Conservation (phyloP, 2,113 vertebrate genomes). For the Archocentrus centrarchus region DNA sequence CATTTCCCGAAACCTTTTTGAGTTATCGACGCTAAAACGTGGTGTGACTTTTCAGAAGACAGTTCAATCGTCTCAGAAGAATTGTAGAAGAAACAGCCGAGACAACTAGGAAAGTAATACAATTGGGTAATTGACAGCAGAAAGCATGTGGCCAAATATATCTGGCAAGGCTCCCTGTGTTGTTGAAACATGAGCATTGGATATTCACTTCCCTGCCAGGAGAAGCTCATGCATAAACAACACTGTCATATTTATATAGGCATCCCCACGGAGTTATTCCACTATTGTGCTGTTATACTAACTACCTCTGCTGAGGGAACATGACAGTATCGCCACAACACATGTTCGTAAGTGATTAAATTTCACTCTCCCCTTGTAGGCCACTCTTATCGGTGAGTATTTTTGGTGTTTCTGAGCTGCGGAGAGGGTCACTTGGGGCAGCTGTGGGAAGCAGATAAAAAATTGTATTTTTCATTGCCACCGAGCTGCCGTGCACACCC, state of each 20-base stretch:
- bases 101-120: conserved; percentile 41
- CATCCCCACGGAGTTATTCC: conserved; percentile 60
- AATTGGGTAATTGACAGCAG: conserved; percentile 55
- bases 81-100: conserved; percentile 10
- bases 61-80: conserved; percentile 2
- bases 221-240: conserved; percentile 79
- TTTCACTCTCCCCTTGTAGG: conserved; percentile 63
- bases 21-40: conserved; percentile 3
- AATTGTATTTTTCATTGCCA: conserved; percentile 53
- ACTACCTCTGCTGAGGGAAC: conserved; percentile 72
- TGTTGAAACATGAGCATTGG: conserved; percentile 44
- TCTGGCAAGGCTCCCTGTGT: conserved; percentile 44
- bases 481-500: conserved; percentile 26
- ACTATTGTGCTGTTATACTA: conserved; percentile 68
- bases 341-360: conserved; percentile 76
- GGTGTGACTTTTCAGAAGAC: conserved; percentile 13
- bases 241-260: conserved; percentile 72
- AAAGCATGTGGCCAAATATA: conserved; percentile 36
- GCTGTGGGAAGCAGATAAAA: conserved; percentile 71
- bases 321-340: conserved; percentile 75
- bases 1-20: conserved; percentile 2
- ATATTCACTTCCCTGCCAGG: conserved; percentile 60
- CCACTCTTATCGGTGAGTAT: conserved; percentile 63
- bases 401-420: conserved; percentile 54
- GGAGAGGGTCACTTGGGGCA: conserved; percentile 65